Evolutionary conservation across 2,113 vertebrate genomes (phyloP).

Genomic region (Hepsetus odoe): DNA sequence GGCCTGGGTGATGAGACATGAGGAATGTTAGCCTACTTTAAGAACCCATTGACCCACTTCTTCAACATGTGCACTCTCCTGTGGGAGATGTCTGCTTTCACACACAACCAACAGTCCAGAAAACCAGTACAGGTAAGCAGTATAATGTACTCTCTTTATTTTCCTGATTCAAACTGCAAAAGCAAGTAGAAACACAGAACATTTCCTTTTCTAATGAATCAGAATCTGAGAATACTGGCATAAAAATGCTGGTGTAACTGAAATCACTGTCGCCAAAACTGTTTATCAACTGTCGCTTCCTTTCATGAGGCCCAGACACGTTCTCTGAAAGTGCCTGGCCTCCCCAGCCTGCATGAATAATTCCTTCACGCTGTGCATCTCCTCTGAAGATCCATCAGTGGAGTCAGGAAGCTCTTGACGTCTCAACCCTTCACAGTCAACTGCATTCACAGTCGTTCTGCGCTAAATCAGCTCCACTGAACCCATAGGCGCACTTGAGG

Average conservation of each 20-base stretch:
- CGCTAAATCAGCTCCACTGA: too few species aligned
- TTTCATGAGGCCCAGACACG: not conserved
- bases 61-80: not conserved
- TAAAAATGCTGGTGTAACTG: not conserved
- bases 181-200: not conserved
- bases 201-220: not conserved
- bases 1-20: constrained; percentile 2
- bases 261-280: not conserved
- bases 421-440: not conserved
- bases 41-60: constrained; percentile 50
- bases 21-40: constrained; percentile 32
- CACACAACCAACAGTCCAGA: not conserved
- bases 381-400: not conserved
- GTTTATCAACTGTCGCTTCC: not conserved
- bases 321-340: not conserved
- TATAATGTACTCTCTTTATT: not conserved
- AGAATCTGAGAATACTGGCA: not conserved
- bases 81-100: not conserved
- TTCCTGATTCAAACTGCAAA: not conserved
- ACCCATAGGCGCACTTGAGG: too few species aligned
- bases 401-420: not conserved
- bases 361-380: constrained; percentile 1
- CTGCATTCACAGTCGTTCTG: too few species aligned
- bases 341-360: not conserved
- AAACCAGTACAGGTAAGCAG: not conserved